Percentiles rank a stretch among this genome's conserved stretches.
These are phyloP conservation scores for Ennomos fuscantarius DNA, from an alignment of 2,888 invertebrate genomes.

Conservation along the genomic window DNA sequence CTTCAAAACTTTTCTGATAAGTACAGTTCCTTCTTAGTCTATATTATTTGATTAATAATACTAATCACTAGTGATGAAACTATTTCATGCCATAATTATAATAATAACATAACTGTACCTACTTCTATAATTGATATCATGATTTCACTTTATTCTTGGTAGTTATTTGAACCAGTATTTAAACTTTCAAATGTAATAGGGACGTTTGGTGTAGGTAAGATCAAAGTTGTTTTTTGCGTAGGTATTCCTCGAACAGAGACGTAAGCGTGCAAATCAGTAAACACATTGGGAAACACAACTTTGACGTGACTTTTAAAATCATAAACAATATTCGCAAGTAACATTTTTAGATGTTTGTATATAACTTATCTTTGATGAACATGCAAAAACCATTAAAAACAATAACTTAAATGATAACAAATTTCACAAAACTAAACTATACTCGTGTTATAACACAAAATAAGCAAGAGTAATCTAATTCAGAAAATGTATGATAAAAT, in stretches of 20 bases:
- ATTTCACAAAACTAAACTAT: no score
- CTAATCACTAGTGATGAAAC: conserved; percentile 5
- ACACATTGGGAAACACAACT: conserved; percentile 41
- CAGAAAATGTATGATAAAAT: neutral
- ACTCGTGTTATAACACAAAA: no score
- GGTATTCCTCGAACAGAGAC: conserved; percentile 43
- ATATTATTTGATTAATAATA: neutral
- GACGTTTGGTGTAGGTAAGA: conserved; percentile 24
- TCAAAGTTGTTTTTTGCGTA: conserved; percentile 38
- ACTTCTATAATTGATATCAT: neutral
- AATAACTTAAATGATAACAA: neutral
- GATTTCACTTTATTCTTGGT: conserved; percentile 9
- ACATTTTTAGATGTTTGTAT: conserved; percentile 1
- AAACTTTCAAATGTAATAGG: conserved; percentile 23
- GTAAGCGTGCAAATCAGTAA: conserved; percentile 43
- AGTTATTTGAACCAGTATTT: conserved; percentile 11
- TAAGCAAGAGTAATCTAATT: no score
- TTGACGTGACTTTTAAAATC: conserved; percentile 43
- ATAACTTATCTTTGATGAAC: neutral
- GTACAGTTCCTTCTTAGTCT: neutral
- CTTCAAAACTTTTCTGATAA: neutral
- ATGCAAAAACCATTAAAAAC: neutral
- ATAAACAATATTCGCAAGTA: conserved; percentile 18
- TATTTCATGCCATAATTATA: neutral
- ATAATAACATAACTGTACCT: no score